Conservation (phyloP, 2,888 invertebrate species). For the Nemapogon koenigi region DNA sequence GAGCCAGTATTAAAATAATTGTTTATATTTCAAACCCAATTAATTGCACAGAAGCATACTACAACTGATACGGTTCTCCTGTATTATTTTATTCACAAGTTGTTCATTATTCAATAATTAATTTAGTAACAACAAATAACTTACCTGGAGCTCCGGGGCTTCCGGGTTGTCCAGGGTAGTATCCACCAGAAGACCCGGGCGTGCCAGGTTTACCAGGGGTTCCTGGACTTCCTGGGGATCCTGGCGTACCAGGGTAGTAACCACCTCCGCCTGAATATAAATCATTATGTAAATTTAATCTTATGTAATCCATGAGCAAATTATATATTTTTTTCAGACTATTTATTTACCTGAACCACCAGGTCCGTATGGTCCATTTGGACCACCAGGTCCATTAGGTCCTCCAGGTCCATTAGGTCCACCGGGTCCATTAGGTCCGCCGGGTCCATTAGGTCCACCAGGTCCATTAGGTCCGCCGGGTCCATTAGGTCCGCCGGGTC, state of each 20-base stretch:
- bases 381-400: slow-evolving; percentile 28
- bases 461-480: slow-evolving; percentile 24
- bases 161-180: slow-evolving; percentile 23
- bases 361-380: slow-evolving; percentile 27
- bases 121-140: not conserved
- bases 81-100: not conserved
- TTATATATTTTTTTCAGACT: not conserved
- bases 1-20: too few species aligned
- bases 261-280: slow-evolving; percentile 16
- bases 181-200: slow-evolving; percentile 22
- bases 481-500: slow-evolving; percentile 12
- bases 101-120: not conserved
- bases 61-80: not conserved
- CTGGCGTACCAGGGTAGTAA: slow-evolving; percentile 28
- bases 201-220: slow-evolving; percentile 21
- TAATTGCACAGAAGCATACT: too few species aligned
- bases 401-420: slow-evolving; percentile 21
- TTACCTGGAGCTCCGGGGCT: slow-evolving; percentile 20
- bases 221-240: slow-evolving; percentile 25
- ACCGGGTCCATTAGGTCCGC: slow-evolving; percentile 16
- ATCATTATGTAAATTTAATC: not conserved
- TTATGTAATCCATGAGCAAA: slow-evolving; percentile 9
- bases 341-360: slow-evolving; percentile 22
- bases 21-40: too few species aligned
- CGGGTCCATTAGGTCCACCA: slow-evolving; percentile 27